Percentiles rank a stretch among this genome's conserved stretches.
phyloP scores from a whole-genome alignment of 2,888 invertebrate species.

The Drosophila merina region DNA sequence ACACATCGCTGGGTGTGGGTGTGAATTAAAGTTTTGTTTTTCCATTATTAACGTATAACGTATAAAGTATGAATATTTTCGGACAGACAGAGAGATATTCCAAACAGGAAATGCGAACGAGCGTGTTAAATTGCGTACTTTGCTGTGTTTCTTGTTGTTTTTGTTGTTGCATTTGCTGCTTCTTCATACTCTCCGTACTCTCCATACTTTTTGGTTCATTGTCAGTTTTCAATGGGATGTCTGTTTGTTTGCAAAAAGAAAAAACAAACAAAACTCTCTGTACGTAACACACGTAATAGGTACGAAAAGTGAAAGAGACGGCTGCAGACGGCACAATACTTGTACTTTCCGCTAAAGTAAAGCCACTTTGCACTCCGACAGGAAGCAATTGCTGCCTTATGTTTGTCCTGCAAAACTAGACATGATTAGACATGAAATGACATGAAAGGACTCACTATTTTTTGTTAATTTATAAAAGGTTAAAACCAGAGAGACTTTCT shows the following conservation, averaged over 20 bases:
- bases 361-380: not conserved
- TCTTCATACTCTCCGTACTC: constrained; percentile 15
- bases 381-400: not conserved
- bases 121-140: constrained; percentile 69
- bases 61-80: constrained; percentile 66
- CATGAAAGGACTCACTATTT: too few relatives aligned
- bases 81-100: constrained; percentile 70
- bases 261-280: constrained; percentile 11
- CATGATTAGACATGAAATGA: too few relatives aligned
- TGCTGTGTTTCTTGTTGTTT: constrained; percentile 19
- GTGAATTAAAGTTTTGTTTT: constrained; percentile 57
- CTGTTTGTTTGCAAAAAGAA: constrained; percentile 26
- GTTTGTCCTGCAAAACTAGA: too few relatives aligned
- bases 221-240: constrained; percentile 42
- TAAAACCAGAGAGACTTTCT: too few relatives aligned
- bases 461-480: too few relatives aligned
- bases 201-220: constrained; percentile 43
- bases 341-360: constrained; percentile 16
- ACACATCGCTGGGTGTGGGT: constrained; percentile 35
- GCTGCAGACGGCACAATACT: constrained; percentile 4
- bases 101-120: constrained; percentile 75
- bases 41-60: constrained; percentile 65
- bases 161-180: constrained; percentile 3
- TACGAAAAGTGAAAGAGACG: constrained; percentile 27
- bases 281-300: constrained; percentile 36